A percentile compares a stretch with the other conserved stretches of the same genome.
Evolutionary conservation across 1,140 invertebrate genomes (phyloP).

Genomic region (Zaprionus inermis): DNA sequence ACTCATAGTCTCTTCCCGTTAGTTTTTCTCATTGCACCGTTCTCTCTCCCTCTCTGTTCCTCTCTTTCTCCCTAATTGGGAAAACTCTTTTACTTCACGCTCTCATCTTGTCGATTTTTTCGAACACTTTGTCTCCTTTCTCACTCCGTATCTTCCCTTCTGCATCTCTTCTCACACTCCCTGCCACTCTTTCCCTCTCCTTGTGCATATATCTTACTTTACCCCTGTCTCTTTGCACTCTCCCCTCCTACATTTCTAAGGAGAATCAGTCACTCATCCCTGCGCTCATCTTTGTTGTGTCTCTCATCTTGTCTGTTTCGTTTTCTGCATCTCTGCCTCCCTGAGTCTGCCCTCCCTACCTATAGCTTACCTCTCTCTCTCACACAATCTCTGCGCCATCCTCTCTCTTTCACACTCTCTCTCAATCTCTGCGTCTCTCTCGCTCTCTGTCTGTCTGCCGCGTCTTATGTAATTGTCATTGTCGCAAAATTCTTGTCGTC

Average conservation of each 20-base stretch:
- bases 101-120: not conserved
- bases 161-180: not conserved
- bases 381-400: not conserved
- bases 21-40: not conserved
- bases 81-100: not conserved
- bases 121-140: not conserved
- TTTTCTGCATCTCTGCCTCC: too few species aligned
- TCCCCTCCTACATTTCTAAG: not conserved
- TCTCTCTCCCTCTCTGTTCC: not conserved
- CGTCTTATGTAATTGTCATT: constrained; percentile 61
- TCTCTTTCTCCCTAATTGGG: not conserved
- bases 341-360: too few species aligned
- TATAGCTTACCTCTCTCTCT: not conserved
- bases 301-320: not conserved
- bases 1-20: too few species aligned
- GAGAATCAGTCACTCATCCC: not conserved
- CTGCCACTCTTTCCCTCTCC: not conserved
- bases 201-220: not conserved
- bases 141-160: not conserved
- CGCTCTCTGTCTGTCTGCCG: constrained; percentile 32
- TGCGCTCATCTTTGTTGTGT: not conserved
- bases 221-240: not conserved
- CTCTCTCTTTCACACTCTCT: not conserved
- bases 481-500: constrained; percentile 51
- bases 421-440: constrained; percentile 3